A percentile compares a stretch with the other conserved stretches of the same genome.
Conservation (phyloP, 2,888 invertebrate species). For the Agriopis aurantiaria region DNA sequence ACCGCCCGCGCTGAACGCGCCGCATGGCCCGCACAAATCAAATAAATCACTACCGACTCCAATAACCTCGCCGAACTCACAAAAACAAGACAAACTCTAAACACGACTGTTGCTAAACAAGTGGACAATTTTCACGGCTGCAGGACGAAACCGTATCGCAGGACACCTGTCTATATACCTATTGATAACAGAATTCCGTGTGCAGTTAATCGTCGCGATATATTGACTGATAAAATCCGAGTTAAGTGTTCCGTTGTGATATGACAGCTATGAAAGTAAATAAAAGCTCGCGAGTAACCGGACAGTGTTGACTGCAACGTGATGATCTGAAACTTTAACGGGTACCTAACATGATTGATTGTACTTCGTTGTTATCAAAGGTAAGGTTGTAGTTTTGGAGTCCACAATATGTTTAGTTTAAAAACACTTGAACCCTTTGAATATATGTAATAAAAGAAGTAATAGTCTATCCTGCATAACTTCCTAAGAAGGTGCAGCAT, state of each 20-base stretch:
- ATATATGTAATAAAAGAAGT: not conserved
- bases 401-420: not conserved
- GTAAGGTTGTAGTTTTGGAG: slow-evolving; percentile 30
- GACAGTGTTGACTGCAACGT: slow-evolving; percentile 20
- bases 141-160: slow-evolving; percentile 10
- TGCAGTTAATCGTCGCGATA: slow-evolving; percentile 43
- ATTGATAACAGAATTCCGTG: slow-evolving; percentile 60
- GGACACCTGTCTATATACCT: slow-evolving; percentile 63
- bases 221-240: slow-evolving; percentile 45
- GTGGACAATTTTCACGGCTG: slow-evolving; percentile 18
- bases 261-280: slow-evolving; percentile 41
- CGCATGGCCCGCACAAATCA: slow-evolving; percentile 24
- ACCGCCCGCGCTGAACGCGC: slow-evolving; percentile 41
- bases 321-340: slow-evolving; percentile 25
- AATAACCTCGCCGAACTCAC: slow-evolving; percentile 18
- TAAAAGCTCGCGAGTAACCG: slow-evolving; percentile 27
- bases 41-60: slow-evolving; percentile 26
- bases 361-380: slow-evolving; percentile 37
- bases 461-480: too few species aligned
- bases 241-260: slow-evolving; percentile 45
- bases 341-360: slow-evolving; percentile 41
- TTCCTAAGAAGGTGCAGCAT: too few species aligned
- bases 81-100: slow-evolving; percentile 23
- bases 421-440: not conserved
- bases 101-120: slow-evolving; percentile 45